Percentiles rank a stretch among this genome's conserved stretches.
phyloP scores from a whole-genome alignment of 2,797 vertebrate species.

The Pseudopleuronectes americanus region DNA sequence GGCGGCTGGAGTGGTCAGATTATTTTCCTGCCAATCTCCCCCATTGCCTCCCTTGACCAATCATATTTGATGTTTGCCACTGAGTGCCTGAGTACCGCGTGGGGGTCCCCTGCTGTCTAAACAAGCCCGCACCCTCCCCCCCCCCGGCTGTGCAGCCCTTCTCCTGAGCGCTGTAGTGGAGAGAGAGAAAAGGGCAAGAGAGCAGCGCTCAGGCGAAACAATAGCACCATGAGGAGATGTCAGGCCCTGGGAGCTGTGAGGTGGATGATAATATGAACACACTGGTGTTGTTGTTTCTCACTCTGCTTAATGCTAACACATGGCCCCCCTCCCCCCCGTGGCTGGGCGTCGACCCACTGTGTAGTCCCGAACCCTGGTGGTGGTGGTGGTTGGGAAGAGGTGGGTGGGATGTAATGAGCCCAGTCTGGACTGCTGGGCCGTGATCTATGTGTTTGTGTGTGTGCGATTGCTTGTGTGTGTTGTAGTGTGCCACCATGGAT shows the following conservation, averaged over 20 bases:
- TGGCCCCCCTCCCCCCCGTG: slow-evolving; percentile 46
- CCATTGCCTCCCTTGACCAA: slow-evolving; percentile 70
- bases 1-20: slow-evolving; percentile 57
- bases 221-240: slow-evolving; percentile 74
- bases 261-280: slow-evolving; percentile 81
- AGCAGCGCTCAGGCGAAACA: slow-evolving; percentile 79
- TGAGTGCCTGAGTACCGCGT: slow-evolving; percentile 52
- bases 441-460: slow-evolving; percentile 54
- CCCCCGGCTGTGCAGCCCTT: slow-evolving; percentile 70
- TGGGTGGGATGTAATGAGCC: slow-evolving; percentile 77
- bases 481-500: slow-evolving; percentile 31
- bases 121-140: slow-evolving; percentile 1
- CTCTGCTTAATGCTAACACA: slow-evolving; percentile 82
- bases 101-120: slow-evolving; percentile 51
- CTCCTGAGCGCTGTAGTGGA: slow-evolving; percentile 66
- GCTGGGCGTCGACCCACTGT: slow-evolving; percentile 72
- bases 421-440: slow-evolving; percentile 67
- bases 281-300: slow-evolving; percentile 78
- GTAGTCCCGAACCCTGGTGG: slow-evolving; percentile 73
- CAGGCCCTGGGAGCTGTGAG: slow-evolving; percentile 75
- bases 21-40: slow-evolving; percentile 69
- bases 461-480: slow-evolving; percentile 21
- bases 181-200: slow-evolving; percentile 78
- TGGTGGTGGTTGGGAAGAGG: slow-evolving; percentile 54
- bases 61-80: slow-evolving; percentile 77